phyloP scores from a whole-genome alignment of 2,113 vertebrate genomes.

The Semicossyphus pulcher region DNA sequence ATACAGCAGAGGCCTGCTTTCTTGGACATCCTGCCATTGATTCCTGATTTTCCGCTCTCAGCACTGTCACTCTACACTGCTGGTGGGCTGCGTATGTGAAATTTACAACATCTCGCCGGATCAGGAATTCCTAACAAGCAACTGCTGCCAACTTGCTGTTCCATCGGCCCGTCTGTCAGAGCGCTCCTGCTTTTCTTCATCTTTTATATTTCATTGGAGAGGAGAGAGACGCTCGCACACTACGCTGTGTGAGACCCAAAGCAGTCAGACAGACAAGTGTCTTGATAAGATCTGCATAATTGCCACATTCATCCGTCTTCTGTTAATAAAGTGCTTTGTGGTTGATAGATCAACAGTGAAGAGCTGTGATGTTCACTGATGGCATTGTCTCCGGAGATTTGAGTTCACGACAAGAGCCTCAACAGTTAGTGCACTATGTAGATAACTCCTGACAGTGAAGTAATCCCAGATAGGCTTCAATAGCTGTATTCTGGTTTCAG shows the following conservation, averaged over 20 bases:
- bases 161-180: slow-evolving; percentile 31
- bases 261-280: slow-evolving; percentile 47
- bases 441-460: neutral
- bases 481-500: neutral
- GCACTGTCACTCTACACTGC: slow-evolving; percentile 66
- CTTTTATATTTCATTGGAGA: slow-evolving; percentile 41
- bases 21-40: slow-evolving; percentile 60
- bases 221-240: slow-evolving; percentile 20
- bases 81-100: slow-evolving; percentile 51
- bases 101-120: slow-evolving; percentile 61
- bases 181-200: slow-evolving; percentile 23
- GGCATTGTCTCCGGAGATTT: slow-evolving; percentile 1
- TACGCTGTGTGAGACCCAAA: slow-evolving; percentile 19
- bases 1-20: slow-evolving; percentile 58
- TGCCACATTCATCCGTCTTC: slow-evolving; percentile 58
- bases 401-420: slow-evolving; percentile 9
- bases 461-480: neutral
- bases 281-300: slow-evolving; percentile 67
- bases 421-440: neutral
- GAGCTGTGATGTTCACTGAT: slow-evolving; percentile 22
- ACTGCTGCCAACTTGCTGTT: slow-evolving; percentile 59
- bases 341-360: slow-evolving; percentile 40
- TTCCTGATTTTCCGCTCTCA: slow-evolving; percentile 67
- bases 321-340: slow-evolving; percentile 57
- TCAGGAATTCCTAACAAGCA: slow-evolving; percentile 45